These are phyloP conservation scores for Ichneumoninae sp. DNA, from an alignment of 2,888 invertebrate genomes.

Conservation along the genomic window DNA sequence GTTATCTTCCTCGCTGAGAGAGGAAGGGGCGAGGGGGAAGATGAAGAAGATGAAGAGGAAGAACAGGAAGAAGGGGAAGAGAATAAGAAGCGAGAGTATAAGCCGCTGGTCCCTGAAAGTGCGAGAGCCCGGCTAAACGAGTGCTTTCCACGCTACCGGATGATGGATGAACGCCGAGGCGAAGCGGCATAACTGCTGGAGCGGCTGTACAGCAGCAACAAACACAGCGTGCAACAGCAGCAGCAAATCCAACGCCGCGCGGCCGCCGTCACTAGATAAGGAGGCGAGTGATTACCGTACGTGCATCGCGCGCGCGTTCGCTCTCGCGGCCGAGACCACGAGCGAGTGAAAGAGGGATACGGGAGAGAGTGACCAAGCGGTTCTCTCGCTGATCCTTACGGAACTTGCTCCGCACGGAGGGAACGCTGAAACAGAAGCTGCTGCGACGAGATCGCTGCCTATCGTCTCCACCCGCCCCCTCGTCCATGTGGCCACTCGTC, in stretches of 20 bases:
- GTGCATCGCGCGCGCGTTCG: slow-evolving; percentile 53
- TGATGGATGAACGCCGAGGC: slow-evolving; percentile 78
- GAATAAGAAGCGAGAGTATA: slow-evolving; percentile 29
- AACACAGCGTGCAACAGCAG: slow-evolving; percentile 43
- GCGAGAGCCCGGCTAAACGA: slow-evolving; percentile 71
- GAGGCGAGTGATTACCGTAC: slow-evolving; percentile 69
- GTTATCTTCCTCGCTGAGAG: background rate
- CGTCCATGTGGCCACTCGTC: slow-evolving; percentile 7
- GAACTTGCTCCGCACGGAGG: slow-evolving; percentile 39
- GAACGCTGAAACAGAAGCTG: slow-evolving; percentile 34
- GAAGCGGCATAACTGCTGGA: slow-evolving; percentile 64
- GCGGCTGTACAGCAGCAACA: slow-evolving; percentile 50
- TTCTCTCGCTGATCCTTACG: slow-evolving; percentile 34
- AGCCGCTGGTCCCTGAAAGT: slow-evolving; percentile 51
- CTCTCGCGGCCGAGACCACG: background rate
- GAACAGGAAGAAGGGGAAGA: background rate
- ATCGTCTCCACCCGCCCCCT: background rate
- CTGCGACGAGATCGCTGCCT: background rate
- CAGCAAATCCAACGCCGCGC: slow-evolving; percentile 55
- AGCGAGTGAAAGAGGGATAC: slow-evolving; percentile 42
- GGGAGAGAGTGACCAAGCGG: slow-evolving; percentile 19
- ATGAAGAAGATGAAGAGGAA: background rate
- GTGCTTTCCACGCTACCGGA: slow-evolving; percentile 79
- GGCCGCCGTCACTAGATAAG: slow-evolving; percentile 77
- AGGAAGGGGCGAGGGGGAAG: background rate